A percentile compares a stretch with the other conserved stretches of the same genome.
Evolutionary conservation across 1,140 invertebrate species (phyloP).

Genomic region (Sminthurinus signatus): DNA sequence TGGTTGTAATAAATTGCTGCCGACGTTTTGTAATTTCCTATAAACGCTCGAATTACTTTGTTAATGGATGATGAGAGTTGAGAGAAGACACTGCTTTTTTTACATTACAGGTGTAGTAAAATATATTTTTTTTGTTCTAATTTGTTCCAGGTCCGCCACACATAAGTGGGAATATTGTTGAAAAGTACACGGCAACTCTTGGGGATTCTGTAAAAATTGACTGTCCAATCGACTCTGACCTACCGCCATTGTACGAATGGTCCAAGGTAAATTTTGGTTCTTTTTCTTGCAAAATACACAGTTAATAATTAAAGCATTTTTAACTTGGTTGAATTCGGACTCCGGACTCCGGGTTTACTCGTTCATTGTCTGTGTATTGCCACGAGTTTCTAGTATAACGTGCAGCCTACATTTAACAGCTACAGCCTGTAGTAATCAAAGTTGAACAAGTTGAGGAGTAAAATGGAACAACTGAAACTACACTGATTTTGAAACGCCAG

Average conservation of each 20-base stretch:
- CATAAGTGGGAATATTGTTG: conserved; percentile 19
- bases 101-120: not conserved
- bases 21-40: not conserved
- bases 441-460: too few relatives aligned
- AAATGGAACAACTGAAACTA: too few relatives aligned
- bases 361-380: too few relatives aligned
- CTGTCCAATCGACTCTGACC: conserved; percentile 27
- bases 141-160: conserved; percentile 30
- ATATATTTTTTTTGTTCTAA: conserved; percentile 16
- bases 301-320: too few relatives aligned
- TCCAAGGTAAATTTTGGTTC: conserved; percentile 27
- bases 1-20: not conserved
- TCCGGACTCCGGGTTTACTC: too few relatives aligned
- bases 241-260: conserved; percentile 25
- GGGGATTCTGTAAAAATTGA: conserved; percentile 27
- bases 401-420: too few relatives aligned
- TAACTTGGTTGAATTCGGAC: too few relatives aligned
- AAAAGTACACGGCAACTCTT: conserved; percentile 9
- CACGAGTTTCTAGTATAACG: too few relatives aligned
- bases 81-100: not conserved
- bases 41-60: too few relatives aligned
- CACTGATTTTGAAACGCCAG: too few relatives aligned
- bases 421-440: too few relatives aligned
- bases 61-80: not conserved
- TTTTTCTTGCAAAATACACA: too few relatives aligned